Evolutionary conservation across 2,888 invertebrate species (phyloP).

Genomic region (Polietes domitor): DNA sequence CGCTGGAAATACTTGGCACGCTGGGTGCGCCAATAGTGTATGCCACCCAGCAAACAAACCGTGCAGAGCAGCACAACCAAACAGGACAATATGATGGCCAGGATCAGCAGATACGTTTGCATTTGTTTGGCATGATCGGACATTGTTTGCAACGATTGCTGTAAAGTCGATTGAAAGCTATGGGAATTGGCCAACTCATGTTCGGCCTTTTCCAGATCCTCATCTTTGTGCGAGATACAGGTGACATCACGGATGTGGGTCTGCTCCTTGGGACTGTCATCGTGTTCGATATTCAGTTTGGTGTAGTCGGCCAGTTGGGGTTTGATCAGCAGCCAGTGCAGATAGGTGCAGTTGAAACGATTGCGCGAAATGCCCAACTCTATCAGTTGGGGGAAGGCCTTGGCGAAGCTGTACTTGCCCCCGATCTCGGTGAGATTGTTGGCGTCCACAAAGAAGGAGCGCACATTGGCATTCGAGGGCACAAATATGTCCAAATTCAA

Average conservation of each 20-base stretch:
- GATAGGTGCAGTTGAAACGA: constrained; percentile 78
- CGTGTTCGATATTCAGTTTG: constrained; percentile 76
- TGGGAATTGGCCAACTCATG: constrained; percentile 57
- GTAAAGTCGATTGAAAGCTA: constrained; percentile 66
- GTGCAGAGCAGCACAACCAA: constrained; percentile 69
- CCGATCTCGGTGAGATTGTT: constrained; percentile 77
- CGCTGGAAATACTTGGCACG: constrained; percentile 73
- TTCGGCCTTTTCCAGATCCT: constrained; percentile 48
- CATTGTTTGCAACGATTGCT: constrained; percentile 72
- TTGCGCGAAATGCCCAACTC: constrained; percentile 78
- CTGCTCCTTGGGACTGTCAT: constrained; percentile 73
- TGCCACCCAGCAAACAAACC: constrained; percentile 60
- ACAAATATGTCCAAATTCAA: constrained; percentile 80
- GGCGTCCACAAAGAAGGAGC: constrained; percentile 77
- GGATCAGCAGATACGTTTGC: constrained; percentile 73
- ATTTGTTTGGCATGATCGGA: constrained; percentile 73
- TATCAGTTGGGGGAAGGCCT: constrained; percentile 75
- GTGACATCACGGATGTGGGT: constrained; percentile 79
- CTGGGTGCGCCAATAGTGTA: constrained; percentile 70
- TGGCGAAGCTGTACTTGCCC: constrained; percentile 75
- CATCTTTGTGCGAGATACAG: constrained; percentile 72
- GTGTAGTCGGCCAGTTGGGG: constrained; percentile 75
- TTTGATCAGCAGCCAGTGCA: constrained; percentile 76
- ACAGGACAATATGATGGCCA: constrained; percentile 73
- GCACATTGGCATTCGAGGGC: constrained; percentile 76